These are phyloP conservation scores for Sminthopsis crassicaudata DNA, from an alignment of 2,113 vertebrate species.

Conservation along the genomic window DNA sequence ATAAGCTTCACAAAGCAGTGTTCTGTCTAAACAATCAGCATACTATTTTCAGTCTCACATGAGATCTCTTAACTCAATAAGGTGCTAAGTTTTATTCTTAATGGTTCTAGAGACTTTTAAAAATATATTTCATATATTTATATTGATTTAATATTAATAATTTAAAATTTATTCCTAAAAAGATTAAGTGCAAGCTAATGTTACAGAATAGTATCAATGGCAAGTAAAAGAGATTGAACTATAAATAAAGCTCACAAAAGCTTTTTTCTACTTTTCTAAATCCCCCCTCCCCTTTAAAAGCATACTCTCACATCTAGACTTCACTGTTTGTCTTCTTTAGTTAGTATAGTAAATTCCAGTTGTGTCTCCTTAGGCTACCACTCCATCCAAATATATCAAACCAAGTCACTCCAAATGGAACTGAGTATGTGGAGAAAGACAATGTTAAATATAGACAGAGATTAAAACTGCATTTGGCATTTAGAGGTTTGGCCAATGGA, in stretches of 20 bases:
- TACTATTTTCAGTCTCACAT: slow-evolving; percentile 44
- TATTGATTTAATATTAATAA: neutral
- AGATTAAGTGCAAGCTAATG: neutral
- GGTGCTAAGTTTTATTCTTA: neutral
- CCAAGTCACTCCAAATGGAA: neutral
- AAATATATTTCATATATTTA: neutral
- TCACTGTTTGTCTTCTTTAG: neutral
- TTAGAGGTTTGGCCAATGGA: neutral
- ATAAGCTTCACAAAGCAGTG: slow-evolving; percentile 35
- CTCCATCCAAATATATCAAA: neutral
- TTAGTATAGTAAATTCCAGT: neutral
- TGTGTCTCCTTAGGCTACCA: neutral
- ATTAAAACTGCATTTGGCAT: neutral
- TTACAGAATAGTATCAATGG: neutral
- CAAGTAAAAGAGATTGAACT: neutral
- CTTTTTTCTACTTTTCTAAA: neutral
- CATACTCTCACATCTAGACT: neutral
- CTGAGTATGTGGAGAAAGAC: neutral
- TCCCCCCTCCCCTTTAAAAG: neutral
- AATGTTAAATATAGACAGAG: neutral
- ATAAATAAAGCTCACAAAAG: neutral
- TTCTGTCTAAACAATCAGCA: slow-evolving; percentile 47
- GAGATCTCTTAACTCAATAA: neutral
- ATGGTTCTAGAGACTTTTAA: neutral
- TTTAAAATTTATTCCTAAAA: neutral